Evolutionary conservation across 2,888 invertebrate genomes (phyloP), one percentile per base, ranked within the genome.

Genomic region (Actias luna): DNA sequence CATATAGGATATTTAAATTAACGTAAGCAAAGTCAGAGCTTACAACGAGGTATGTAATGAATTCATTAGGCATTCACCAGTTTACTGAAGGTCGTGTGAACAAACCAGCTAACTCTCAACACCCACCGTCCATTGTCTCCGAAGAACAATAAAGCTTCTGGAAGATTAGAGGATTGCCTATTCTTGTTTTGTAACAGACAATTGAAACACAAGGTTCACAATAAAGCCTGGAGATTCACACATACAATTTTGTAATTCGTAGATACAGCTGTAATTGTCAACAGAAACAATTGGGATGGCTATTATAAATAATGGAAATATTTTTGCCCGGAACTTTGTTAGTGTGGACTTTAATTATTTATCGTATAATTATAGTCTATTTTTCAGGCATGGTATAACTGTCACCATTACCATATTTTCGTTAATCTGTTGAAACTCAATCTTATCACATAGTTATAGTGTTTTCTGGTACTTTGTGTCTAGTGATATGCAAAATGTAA

Each of bases 41-140:
- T 55, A 27, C 29, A 29, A 55, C 55, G 27, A 55, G 29, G 16
- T 27, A 27, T 55, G 55, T 29, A 67, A 72, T 69, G 69, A 68
- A 74, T 76, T 74, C 75, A 80, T 77, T 72, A 75, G 64, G 69
- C 81, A 78, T 79, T 80, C 80, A 77, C 78, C 66, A 58, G 59
- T 61, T 63, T 55, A 55, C 29, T 64, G 67, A 76, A 76, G 76
- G 76, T 73, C 69, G 71, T 72, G 72, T 61, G 75, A 73, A 73
- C 58, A 68, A 62, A 29, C 35, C 52, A 31, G 1, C 50, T 50
- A 50, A 50, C 18, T 36, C 58, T 25, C 50, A 35, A 61, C 64
- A 61, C 64, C 64, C 64, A 64, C 64, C 12, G 1, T 8, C 27
- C 58, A 62, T 64, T 64, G 62, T 64, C 42, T 35, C 10, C 7